A percentile compares a stretch with the other conserved stretches of the same genome.
Evolutionary conservation across 2,888 invertebrate genomes (phyloP).

Genomic region (Pharmacophagus antenor): DNA sequence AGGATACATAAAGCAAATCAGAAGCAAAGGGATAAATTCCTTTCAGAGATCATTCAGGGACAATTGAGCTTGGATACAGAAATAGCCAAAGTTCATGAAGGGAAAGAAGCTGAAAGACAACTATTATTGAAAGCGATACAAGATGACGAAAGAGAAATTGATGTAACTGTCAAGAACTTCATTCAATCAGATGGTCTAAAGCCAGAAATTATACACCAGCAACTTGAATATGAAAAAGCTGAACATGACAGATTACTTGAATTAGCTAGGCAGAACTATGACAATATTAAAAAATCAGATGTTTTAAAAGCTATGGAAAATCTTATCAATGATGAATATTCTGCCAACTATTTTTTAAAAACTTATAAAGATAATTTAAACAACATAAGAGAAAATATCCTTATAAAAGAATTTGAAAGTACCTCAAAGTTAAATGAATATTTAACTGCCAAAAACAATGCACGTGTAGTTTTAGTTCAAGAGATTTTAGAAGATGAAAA

Average conservation of each 20-base stretch:
- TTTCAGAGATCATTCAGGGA: conserved; percentile 76
- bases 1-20: conserved; percentile 83
- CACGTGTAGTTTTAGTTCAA: conserved; percentile 80
- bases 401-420: conserved; percentile 80
- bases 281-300: conserved; percentile 83
- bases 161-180: conserved; percentile 83
- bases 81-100: conserved; percentile 85
- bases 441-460: conserved; percentile 82
- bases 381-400: conserved; percentile 83
- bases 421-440: conserved; percentile 81
- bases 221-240: conserved; percentile 83
- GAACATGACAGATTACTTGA: conserved; percentile 85
- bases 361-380: conserved; percentile 84
- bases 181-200: conserved; percentile 79
- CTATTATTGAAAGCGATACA: conserved; percentile 82
- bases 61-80: conserved; percentile 84
- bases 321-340: conserved; percentile 84
- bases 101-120: conserved; percentile 83
- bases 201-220: conserved; percentile 82
- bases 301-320: conserved; percentile 86
- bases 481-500: conserved; percentile 85
- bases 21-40: conserved; percentile 82
- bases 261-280: conserved; percentile 79
- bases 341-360: conserved; percentile 80
- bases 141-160: conserved; percentile 84